Percentiles rank a stretch among this genome's conserved stretches.
phyloP scores from a whole-genome alignment of 2,113 vertebrate species.

The Pedetes capensis region DNA sequence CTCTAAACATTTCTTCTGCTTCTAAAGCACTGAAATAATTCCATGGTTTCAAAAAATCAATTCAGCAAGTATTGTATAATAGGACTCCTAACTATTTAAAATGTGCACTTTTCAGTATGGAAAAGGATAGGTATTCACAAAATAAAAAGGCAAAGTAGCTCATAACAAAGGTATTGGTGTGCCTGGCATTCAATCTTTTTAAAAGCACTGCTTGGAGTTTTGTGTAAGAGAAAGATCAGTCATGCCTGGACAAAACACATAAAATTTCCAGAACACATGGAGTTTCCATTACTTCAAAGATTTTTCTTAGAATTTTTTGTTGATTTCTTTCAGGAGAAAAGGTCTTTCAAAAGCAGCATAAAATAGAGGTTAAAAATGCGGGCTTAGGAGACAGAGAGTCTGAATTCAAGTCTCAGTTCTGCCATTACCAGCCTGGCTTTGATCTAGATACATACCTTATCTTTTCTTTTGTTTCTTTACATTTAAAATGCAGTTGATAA shows the following conservation, averaged over 20 bases:
- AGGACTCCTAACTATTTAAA: constrained; percentile 54
- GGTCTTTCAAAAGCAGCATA: background rate
- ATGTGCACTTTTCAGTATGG: background rate
- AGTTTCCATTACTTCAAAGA: constrained; percentile 35
- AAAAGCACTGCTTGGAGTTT: constrained; percentile 30
- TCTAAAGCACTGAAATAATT: constrained; percentile 49
- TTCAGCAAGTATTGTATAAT: constrained; percentile 55
- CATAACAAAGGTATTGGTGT: background rate
- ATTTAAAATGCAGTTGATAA: background rate
- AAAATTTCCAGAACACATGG: constrained; percentile 22
- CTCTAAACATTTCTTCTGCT: constrained; percentile 55
- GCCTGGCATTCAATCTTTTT: background rate
- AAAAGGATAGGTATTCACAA: constrained; percentile 48
- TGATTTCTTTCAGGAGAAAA: background rate
- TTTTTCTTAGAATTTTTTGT: background rate
- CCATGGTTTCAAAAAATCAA: constrained; percentile 55
- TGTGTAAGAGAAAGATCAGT: constrained; percentile 23
- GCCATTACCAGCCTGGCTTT: background rate
- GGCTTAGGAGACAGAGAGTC: background rate
- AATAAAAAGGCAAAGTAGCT: constrained; percentile 43
- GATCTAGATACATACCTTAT: background rate
- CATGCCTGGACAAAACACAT: constrained; percentile 13
- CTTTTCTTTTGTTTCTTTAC: background rate
- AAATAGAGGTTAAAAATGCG: background rate
- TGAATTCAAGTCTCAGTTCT: background rate